These are phyloP conservation scores for Acleris emargana DNA, from an alignment of 2,888 invertebrate genomes.

Conservation along the genomic window DNA sequence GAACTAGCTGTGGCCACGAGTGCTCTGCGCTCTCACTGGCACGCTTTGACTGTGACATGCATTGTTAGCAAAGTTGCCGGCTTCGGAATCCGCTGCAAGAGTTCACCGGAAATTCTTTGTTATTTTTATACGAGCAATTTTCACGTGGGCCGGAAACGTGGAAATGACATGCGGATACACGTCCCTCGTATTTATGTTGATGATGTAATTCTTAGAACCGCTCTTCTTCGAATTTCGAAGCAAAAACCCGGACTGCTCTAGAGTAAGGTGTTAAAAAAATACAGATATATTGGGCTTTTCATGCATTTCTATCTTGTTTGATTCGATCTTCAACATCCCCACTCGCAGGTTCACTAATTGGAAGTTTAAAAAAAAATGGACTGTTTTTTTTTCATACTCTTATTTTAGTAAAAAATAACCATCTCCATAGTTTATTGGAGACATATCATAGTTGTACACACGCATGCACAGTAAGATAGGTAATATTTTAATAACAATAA, in stretches of 20 bases:
- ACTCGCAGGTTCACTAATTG: too few species aligned
- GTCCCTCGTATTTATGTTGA: conserved; percentile 10
- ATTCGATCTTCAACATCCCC: too few species aligned
- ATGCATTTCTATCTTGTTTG: too few species aligned
- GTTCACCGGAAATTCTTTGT: conserved; percentile 34
- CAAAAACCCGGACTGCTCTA: not conserved
- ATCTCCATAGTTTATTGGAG: too few species aligned
- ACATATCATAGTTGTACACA: too few species aligned
- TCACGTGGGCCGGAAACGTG: conserved; percentile 33
- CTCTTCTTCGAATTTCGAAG: not conserved
- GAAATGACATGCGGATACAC: conserved; percentile 33
- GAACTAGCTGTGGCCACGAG: not conserved
- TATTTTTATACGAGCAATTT: conserved; percentile 35
- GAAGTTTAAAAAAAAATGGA: too few species aligned
- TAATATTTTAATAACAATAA: too few species aligned
- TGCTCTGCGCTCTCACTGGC: conserved; percentile 44
- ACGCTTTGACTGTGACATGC: conserved; percentile 67
- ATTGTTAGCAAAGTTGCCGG: conserved; percentile 56
- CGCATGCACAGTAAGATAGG: too few species aligned
- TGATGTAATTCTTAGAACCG: conserved; percentile 19
- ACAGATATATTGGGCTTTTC: not conserved
- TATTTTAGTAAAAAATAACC: too few species aligned
- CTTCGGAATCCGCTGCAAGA: conserved; percentile 32
- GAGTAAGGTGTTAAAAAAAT: not conserved
- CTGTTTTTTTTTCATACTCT: too few species aligned